Conservation (phyloP, 2,797 vertebrate genomes). For the Tympanoctomys barrerae region DNA sequence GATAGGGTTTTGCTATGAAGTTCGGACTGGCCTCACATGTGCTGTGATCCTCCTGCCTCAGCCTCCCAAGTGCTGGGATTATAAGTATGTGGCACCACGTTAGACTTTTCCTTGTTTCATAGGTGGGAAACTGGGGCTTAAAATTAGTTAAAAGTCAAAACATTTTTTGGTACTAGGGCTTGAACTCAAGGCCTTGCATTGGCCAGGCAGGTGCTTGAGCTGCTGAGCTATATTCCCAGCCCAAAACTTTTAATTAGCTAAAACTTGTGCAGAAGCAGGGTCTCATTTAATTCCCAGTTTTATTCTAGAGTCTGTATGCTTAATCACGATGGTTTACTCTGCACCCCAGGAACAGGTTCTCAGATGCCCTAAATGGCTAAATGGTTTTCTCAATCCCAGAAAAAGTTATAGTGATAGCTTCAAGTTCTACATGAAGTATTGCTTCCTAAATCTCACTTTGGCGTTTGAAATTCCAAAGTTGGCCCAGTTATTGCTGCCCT, state of each 20-base stretch:
- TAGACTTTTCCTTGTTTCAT: background rate
- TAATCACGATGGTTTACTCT: slow-evolving; percentile 11
- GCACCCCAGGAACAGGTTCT: background rate
- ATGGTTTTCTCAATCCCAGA: slow-evolving; percentile 50
- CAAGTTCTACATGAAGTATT: slow-evolving; percentile 60
- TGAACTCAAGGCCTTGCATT: too few relatives aligned
- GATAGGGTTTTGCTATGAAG: background rate
- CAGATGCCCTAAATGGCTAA: background rate
- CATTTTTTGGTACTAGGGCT: too few relatives aligned
- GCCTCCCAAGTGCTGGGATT: background rate
- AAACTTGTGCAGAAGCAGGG: background rate
- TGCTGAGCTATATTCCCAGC: too few relatives aligned
- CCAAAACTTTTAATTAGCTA: too few relatives aligned
- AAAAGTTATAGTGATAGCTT: slow-evolving; percentile 63
- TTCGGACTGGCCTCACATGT: background rate
- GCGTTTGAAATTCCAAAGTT: slow-evolving; percentile 70
- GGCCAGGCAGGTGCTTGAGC: too few relatives aligned
- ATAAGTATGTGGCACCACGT: background rate
- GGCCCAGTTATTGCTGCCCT: slow-evolving; percentile 47
- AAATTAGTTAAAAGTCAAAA: background rate
- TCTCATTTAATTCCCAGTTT: slow-evolving; percentile 27
- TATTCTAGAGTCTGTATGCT: slow-evolving; percentile 20
- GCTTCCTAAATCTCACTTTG: slow-evolving; percentile 74
- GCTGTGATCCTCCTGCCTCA: background rate
- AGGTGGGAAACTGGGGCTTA: background rate